phyloP scores from a whole-genome alignment of 2,888 invertebrate genomes.

The Drosophila putrida region DNA sequence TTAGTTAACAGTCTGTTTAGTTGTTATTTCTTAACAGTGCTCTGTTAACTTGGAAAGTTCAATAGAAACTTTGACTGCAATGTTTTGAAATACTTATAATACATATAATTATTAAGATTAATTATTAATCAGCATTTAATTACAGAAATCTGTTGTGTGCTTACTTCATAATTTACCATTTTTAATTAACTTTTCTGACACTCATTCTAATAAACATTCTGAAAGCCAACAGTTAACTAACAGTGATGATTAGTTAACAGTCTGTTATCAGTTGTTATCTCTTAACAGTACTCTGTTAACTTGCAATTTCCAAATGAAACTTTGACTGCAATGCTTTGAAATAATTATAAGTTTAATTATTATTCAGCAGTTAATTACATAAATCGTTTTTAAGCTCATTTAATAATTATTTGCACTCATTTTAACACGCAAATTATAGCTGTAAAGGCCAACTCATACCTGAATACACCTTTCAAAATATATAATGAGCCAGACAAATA shows the following conservation, averaged over 20 bases:
- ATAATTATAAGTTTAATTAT: not conserved
- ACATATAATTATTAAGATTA: too few species aligned
- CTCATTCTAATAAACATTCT: too few species aligned
- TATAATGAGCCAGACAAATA: constrained; percentile 24
- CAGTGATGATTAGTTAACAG: not conserved
- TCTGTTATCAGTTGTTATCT: constrained; percentile 1
- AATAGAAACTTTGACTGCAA: too few species aligned
- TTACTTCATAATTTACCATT: too few species aligned
- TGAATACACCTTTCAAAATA: constrained; percentile 22
- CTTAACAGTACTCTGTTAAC: constrained; percentile 1
- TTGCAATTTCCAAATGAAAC: not conserved
- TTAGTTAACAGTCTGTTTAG: too few species aligned
- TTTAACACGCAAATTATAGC: constrained; percentile 33
- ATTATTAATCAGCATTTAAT: too few species aligned
- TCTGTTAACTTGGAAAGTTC: too few species aligned
- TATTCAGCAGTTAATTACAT: not conserved
- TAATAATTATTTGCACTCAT: constrained; percentile 40
- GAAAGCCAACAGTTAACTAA: not conserved
- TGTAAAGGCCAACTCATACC: constrained; percentile 5
- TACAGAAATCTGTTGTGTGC: too few species aligned
- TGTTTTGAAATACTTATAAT: too few species aligned
- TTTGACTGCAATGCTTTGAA: not conserved
- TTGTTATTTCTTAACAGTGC: too few species aligned
- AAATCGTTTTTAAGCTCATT: constrained; percentile 29
- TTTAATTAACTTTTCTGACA: too few species aligned